Conservation (phyloP, 2,888 invertebrate genomes). For the Lithophane socia region DNA sequence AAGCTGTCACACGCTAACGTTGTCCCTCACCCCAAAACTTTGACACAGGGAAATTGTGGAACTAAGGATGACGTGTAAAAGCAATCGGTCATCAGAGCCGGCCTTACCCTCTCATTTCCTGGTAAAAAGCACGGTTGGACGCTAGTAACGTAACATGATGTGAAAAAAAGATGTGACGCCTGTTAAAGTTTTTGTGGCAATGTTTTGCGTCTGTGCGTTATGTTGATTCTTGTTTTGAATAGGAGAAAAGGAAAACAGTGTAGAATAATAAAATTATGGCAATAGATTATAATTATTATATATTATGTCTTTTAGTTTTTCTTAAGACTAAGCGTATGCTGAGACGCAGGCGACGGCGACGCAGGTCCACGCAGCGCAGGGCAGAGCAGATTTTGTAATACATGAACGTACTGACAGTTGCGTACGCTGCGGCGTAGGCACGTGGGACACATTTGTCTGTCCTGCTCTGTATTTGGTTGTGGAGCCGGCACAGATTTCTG, state of each 20-base stretch:
- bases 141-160: background rate
- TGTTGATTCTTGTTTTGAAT: background rate
- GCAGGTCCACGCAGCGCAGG: no score
- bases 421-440: no score
- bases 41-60: constrained; percentile 62
- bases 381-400: no score
- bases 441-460: no score
- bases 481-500: no score
- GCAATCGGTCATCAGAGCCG: constrained; percentile 54
- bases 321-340: no score
- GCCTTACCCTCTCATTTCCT: constrained; percentile 40
- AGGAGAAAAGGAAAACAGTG: background rate
- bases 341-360: no score
- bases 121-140: constrained; percentile 33
- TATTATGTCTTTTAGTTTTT: no score
- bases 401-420: no score
- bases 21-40: constrained; percentile 48
- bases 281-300: no score
- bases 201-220: constrained; percentile 20
- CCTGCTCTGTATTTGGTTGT: no score
- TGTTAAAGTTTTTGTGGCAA: constrained; percentile 53
- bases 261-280: no score
- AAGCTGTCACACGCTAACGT: constrained; percentile 35
- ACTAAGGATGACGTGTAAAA: constrained; percentile 46
- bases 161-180: constrained; percentile 40